These are phyloP conservation scores for Heterotis niloticus DNA, from an alignment of 2,113 vertebrate genomes.

Conservation along the genomic window DNA sequence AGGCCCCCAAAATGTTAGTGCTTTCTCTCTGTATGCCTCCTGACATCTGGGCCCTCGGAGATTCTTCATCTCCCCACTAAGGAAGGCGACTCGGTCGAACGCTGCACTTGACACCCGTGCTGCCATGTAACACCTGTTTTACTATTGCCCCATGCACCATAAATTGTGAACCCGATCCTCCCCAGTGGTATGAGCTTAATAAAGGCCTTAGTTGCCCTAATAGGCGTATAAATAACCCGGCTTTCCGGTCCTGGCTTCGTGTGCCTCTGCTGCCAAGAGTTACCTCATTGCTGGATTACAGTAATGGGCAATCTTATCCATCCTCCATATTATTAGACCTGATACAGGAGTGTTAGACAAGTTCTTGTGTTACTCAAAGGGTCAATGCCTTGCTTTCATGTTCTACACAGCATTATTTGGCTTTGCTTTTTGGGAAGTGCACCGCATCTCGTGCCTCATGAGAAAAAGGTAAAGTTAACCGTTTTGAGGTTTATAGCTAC, in stretches of 20 bases:
- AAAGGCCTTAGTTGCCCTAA: conserved; percentile 36
- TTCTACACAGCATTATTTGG: conserved; percentile 10
- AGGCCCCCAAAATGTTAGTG: too few species aligned
- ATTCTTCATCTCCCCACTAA: neutral
- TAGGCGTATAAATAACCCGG: conserved; percentile 37
- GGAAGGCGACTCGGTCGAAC: neutral
- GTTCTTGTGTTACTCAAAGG: conserved; percentile 27
- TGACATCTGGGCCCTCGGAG: conserved; percentile 23
- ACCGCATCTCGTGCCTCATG: neutral
- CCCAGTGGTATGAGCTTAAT: conserved; percentile 45
- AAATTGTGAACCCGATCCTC: conserved; percentile 48
- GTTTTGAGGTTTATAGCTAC: neutral
- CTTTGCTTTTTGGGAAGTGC: conserved; percentile 2
- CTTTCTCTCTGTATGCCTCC: neutral
- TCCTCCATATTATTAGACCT: conserved; percentile 29
- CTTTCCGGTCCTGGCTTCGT: conserved; percentile 28
- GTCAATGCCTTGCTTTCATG: conserved; percentile 20
- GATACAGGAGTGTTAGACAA: conserved; percentile 24
- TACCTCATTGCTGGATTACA: conserved; percentile 40
- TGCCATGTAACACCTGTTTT: conserved; percentile 37
- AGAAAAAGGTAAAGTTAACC: conserved; percentile 10
- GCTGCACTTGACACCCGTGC: conserved; percentile 1
- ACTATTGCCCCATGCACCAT: conserved; percentile 31
- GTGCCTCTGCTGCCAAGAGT: conserved; percentile 30
- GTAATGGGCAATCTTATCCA: conserved; percentile 35